Base-by-base conservation (phyloP, 2,888 invertebrate species). In the Drosophila histrio region DNA sequence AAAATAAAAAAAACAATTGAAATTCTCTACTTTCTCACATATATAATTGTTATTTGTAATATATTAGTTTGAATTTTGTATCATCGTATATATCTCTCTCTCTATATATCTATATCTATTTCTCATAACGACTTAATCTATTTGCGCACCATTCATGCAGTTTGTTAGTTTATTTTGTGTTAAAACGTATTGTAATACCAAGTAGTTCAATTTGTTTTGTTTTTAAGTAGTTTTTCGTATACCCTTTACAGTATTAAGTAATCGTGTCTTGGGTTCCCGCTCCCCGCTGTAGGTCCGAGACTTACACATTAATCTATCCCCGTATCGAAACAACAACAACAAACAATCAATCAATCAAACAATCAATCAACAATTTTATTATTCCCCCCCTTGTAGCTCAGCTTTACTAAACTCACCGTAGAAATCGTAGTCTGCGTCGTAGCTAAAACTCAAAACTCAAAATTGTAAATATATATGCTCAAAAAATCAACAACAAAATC, bases 361-460 rank as follows among this genome's bases (percentile, higher is more conserved):
- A 52, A 54, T 54, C 61, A 60, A 60, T 44, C 50, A 52, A 41
- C 50, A 59, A 46, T 68, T 59, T 57, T 72, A 44, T 59, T 72
- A 63, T 57, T 53, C 41, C 30, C 13, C 52, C 46, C 32, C 21
- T 50, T 72, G 88, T 88, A 88, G 87, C 38, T 65, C 81, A 87
- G 88, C 89, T 89, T 87, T 87, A 87, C 89, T 87, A 88, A 87
- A 88, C 78, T 79, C 79, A 83, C 80, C 69, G 86, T 85, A 81
- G 81, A 78, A 83, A 76, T 52, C 68, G 82, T 82, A 82, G 82
- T 77, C 61, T 80, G 77, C 77, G 78, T 79, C 75, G 74, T 77
- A 77, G 69, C 73, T 78, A 69, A 71, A 54, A 60, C 44, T 54
- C 66, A 69, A 76, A n/a, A n/a, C n/a, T n/a, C n/a, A n/a, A 39